Evolutionary conservation across 92 coral and sea anemone species (phyloP), one percentile per base, ranked within the genome.

Genomic region (Metridium senile): DNA sequence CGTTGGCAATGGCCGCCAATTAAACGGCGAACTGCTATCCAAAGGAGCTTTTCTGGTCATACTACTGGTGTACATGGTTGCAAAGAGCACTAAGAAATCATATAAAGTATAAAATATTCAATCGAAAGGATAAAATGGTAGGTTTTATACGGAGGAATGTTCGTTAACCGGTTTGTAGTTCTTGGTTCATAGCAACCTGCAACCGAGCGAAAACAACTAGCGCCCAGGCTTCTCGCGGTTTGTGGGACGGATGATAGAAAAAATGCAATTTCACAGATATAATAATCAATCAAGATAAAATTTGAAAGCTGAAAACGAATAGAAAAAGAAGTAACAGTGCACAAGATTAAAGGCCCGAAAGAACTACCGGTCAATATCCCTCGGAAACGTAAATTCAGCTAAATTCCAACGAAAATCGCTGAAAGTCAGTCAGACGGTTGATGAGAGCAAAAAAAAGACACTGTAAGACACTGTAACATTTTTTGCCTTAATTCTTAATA

Each of bases 1-100:
- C 54, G 89, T 84, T 0, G 98, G 98, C 39, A 91, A 66, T 29
- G 98, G 97, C 67, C 95, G 88, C 75, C 88, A 66, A 63, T 87
- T 91, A 43, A 74, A 89, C 30, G 87, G 77, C 33, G 93, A 80
- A 39, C 84, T 89, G n/a, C 80, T 67, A 9, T 82, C 86, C 2
- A 68, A 73, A 33, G 89, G 83, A 63, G 68, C 62, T 47, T 85
- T 89, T 69, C 78, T 89, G 22, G 84, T 76, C 92, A 86, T 93
- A 72, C 97, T 94, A 71, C 98, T 94, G 16, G 84, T 91, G 69
- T 86, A 94, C 98, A 94, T 94, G 1, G 26, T 73, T 7, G 9
- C 32, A 62, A 58, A 11, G 33, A 57, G 9, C 17, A 34, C 1
- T 33, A 33, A 21, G 22, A 58, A 72, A 28, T 7, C 22, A 27